Percentiles rank a stretch among this genome's conserved stretches.
Conservation (phyloP, 2,888 invertebrate genomes). For the Ellobium chinense region DNA sequence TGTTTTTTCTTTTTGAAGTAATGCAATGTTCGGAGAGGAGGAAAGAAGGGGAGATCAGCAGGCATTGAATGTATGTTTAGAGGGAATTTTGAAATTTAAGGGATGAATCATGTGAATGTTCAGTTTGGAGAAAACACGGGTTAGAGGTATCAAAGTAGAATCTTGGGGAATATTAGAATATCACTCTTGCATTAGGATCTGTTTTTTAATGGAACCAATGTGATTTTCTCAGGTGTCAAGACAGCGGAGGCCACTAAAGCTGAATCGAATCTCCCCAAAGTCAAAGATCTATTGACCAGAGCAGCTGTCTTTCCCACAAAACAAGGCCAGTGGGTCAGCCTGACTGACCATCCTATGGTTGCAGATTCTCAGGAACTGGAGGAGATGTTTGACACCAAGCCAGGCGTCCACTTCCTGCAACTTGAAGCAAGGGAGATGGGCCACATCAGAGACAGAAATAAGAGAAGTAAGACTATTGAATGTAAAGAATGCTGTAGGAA, state of each 20-base stretch:
- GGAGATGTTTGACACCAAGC: constrained; percentile 63
- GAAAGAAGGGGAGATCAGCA: too few relatives aligned
- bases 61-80: too few relatives aligned
- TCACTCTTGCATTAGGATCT: too few relatives aligned
- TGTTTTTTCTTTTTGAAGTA: too few relatives aligned
- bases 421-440: constrained; percentile 49
- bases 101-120: too few relatives aligned
- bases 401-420: constrained; percentile 65
- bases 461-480: too few relatives aligned
- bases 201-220: not conserved
- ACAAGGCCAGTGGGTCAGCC: constrained; percentile 64
- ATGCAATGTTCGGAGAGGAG: too few relatives aligned
- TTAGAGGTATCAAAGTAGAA: too few relatives aligned
- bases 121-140: too few relatives aligned
- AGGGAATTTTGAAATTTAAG: too few relatives aligned
- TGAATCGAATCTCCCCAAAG: constrained; percentile 25
- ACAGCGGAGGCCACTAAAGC: constrained; percentile 17
- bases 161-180: too few relatives aligned
- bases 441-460: not conserved
- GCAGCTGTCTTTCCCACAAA: constrained; percentile 69
- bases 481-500: too few relatives aligned
- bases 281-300: constrained; percentile 42
- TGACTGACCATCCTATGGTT: constrained; percentile 71
- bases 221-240: constrained; percentile 25
- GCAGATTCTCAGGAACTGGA: constrained; percentile 69